Evolutionary conservation across 2,797 vertebrate species (phyloP), one percentile per base, ranked within the genome.

Genomic region (Pseudopleuronectes americanus): DNA sequence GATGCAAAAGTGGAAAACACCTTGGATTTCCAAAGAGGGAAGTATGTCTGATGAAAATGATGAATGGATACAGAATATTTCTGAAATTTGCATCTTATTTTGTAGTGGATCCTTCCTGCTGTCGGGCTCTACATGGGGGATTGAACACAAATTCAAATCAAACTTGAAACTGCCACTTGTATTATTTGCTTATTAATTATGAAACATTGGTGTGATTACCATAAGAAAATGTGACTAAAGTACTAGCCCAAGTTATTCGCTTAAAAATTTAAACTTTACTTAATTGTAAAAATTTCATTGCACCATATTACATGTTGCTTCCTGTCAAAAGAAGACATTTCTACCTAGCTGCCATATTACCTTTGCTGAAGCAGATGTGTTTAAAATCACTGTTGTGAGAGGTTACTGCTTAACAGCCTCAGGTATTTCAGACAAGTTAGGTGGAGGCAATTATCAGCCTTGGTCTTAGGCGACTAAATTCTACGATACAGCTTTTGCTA

Each of bases 1-100:
- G 74, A 67, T 57, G 57, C 8, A 53, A 47, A 67, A 76, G 77
- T 74, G 45, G 79, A 61, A 76, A 76, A 78, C 53, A 13, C 47
- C 47, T 38, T 53, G 26, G 52, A 13, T 52, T 71, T 66, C 26
- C 47, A 71, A 64, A 43, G 47, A 60, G 12, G n/a, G 24, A 12
- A 36, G 3, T n/a, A 1, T 55, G 21, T 57, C 48, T 45, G 33
- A n/a, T 53, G 54, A 49, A 55, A 23, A 69, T 49, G 49, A 65
- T 53, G 53, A 59, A 24, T 19, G 43, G 23, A 24, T 0, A 1
- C 4, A 31, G 48, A 63, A 43, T 51, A 1, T 4, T 41, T 8
- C 21, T 9, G 41, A 22, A 56, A 55, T 26, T 22, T 22, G 4
- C 1, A 43, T 48, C 33, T 28, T 4, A 43, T 24, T 58, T 60